Percentiles rank a stretch among this genome's conserved stretches.
These are phyloP conservation scores for Brachionus asplanchnoidis DNA, from an alignment of 1,140 invertebrate species.

Conservation along the genomic window DNA sequence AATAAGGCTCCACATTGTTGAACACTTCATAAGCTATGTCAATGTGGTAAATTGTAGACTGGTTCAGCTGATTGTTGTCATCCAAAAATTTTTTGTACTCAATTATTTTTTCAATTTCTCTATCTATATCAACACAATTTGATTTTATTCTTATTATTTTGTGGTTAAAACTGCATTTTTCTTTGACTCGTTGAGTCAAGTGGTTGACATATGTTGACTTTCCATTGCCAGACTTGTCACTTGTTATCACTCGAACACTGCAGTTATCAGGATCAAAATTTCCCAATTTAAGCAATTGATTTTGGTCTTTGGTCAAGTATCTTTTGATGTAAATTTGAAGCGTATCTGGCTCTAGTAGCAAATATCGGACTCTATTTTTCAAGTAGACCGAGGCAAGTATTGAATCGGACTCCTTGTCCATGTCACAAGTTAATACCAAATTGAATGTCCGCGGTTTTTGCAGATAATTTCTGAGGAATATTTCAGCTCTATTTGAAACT, in stretches of 20 bases:
- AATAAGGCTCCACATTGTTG: slow-evolving; percentile 6
- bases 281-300: neutral
- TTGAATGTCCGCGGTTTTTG: neutral
- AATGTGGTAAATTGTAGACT: slow-evolving; percentile 21
- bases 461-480: neutral
- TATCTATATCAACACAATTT: neutral
- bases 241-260: neutral
- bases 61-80: neutral
- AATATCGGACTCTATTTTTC: neutral
- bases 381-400: slow-evolving; percentile 1
- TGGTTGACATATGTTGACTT: slow-evolving; percentile 18
- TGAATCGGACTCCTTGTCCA: neutral
- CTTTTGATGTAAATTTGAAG: neutral
- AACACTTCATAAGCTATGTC: slow-evolving; percentile 34
- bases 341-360: neutral
- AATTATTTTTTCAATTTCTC: slow-evolving; percentile 30
- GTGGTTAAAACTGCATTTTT: neutral
- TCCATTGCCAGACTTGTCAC: slow-evolving; percentile 18
- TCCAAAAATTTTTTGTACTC: neutral
- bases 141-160: slow-evolving; percentile 32
- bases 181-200: neutral
- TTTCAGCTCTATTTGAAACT: neutral
- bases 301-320: neutral
- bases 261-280: slow-evolving; percentile 27
- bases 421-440: neutral